phyloP scores from a whole-genome alignment of 2,797 vertebrate species.

The Neopelma chrysocephalum region DNA sequence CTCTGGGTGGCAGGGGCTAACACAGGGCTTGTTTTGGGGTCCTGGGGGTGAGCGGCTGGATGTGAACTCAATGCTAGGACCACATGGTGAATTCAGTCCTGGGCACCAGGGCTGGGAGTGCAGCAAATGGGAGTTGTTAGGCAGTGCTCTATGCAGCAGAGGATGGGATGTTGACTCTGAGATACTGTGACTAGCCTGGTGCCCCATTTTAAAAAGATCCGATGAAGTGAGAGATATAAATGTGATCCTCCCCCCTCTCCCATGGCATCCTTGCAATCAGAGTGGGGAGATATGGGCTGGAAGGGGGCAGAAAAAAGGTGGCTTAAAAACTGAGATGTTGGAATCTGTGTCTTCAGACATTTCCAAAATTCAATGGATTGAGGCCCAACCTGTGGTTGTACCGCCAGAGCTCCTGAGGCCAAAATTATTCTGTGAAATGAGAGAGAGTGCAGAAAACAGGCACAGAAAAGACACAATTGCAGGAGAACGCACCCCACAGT shows the following conservation, averaged over 20 bases:
- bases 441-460: conserved; percentile 45
- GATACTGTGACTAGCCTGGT: neutral
- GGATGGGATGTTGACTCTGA: neutral
- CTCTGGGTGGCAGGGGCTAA: neutral
- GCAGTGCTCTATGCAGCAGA: neutral
- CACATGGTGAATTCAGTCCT: neutral
- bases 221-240: neutral
- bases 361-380: neutral
- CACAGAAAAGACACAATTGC: conserved; percentile 34
- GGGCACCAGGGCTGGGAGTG: neutral
- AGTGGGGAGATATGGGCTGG: neutral
- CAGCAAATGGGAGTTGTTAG: neutral
- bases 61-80: neutral
- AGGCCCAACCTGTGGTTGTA: neutral
- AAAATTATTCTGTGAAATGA: conserved; percentile 62
- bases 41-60: neutral
- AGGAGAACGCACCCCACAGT: conserved; percentile 41
- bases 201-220: neutral
- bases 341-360: neutral
- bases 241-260: neutral
- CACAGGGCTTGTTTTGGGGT: neutral
- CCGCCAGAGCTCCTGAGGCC: conserved; percentile 5
- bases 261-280: neutral
- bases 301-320: neutral
- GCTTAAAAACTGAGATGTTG: neutral